Base-by-base conservation (phyloP, 2,888 invertebrate genomes). In the Syritta pipiens region DNA sequence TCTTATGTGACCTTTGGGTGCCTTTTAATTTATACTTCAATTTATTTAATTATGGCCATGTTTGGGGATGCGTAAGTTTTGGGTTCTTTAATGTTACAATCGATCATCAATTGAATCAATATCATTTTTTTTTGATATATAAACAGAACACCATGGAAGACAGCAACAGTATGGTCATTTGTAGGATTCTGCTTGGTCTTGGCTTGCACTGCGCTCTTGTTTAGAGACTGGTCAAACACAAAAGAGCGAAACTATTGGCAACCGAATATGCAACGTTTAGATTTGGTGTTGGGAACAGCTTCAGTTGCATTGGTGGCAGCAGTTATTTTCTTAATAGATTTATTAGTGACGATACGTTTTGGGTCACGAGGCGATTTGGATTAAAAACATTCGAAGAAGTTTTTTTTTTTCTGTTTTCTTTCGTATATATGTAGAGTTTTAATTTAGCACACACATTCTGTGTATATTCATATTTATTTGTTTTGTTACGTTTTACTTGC, bases 191-290 rank as follows among this genome's bases (percentile, higher is more conserved):
- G 86, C 17, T 81, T 89, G 1, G 85, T 85, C 62, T 82, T 89
- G 9, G 85, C 87, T 14, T 85, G 85, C 24, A 86, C 88, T 3
- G 84, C 85, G 1, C 81, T 86, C 30, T 81, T 89, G 12, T 86
- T 89, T 81, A 86, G 86, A 1, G 88, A 89, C 82, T 89, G 88
- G 88, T 84, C 86, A 20, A 86, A 84, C 32, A 87, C 87, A 12
- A 89, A 89, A 81, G 86, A 88, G 65, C 85, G 87, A 28, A 88
- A 86, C 63, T 87, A 87, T 57, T 89, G 89, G 89, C 88, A 89
- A 81, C 89, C 89, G 57, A 89, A 89, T 82, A 88, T 87, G 84
- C 87, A 87, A 69, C 86, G 89, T 37, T 83, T 89, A 83, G 89
- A 89, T 71, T 82, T 89, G 42, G 84, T 88, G 1, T 84, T 88